Percentiles rank a stretch among this genome's conserved stretches.
These are phyloP conservation scores for Dysmachus trigonus DNA, from an alignment of 2,888 invertebrate species.

Conservation along the genomic window DNA sequence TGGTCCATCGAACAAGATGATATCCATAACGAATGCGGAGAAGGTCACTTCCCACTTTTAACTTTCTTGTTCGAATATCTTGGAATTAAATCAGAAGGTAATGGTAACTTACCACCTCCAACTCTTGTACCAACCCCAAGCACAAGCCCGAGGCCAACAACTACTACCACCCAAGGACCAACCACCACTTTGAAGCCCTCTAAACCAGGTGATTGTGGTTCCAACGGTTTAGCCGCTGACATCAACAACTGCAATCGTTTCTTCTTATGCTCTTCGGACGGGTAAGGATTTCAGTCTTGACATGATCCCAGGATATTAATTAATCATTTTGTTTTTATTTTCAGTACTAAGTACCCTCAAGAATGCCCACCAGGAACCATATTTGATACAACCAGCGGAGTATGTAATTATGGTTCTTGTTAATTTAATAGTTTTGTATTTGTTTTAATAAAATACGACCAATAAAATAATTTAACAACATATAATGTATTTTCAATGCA, in stretches of 20 bases:
- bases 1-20: slow-evolving; percentile 73
- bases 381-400: neutral
- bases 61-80: slow-evolving; percentile 60
- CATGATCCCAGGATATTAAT: neutral
- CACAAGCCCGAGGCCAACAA: neutral
- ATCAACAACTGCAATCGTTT: neutral
- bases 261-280: neutral
- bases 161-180: neutral
- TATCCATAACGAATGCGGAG: slow-evolving; percentile 65
- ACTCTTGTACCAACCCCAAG: neutral
- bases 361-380: neutral
- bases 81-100: neutral
- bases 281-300: neutral
- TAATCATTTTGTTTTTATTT: neutral
- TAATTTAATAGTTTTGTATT: neutral
- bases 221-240: neutral
- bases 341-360: neutral
- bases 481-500: no score
- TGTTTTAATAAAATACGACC: neutral
- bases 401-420: neutral
- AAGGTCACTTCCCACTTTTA: slow-evolving; percentile 65
- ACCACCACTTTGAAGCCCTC: neutral
- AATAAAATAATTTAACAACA: neutral
- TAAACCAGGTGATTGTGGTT: neutral
- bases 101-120: neutral